Evolutionary conservation across 92 coral and sea anemone genomes (phyloP), one percentile per base, ranked within the genome.

Genomic region (Parazoanthus atlanticus): DNA sequence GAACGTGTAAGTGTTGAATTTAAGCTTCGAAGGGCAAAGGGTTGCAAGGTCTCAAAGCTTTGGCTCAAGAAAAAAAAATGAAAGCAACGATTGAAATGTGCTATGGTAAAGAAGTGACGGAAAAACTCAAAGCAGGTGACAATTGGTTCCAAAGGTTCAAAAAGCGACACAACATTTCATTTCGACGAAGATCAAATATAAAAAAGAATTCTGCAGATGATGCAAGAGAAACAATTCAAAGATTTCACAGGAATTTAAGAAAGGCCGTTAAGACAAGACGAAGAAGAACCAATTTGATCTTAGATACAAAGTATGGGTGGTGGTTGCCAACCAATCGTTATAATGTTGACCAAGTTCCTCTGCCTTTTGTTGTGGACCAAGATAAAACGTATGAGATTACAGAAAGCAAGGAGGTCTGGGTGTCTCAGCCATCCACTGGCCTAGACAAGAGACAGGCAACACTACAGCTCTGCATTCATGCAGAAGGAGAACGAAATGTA

Each of bases 381-480:
- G 92, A 90, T 29, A 90, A 79, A 86, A 86, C 90, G 64, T 86
- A 86, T 77, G 90, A 90, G 36, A 79, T 86, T 43, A 86, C 83
- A 56, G 92, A 90, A 75, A 78, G 40, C 90, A 90, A 86, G 70
- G 90, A 90, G 56, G 89, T 90, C 71, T 90, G 90, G 92, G 92
- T 90, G 66, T 90, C 92, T n/a, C 92, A 90, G 90, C 92, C 93
- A 31, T 86, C 93, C 85, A 73, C 90, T 66, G 90, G 93, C 88
- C 80, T 90, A 71, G 90, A 90, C 74, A 90, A 86, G 74, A 36
- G 4, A 5, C 38, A 36, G 38, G 38, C 38, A 69, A 74, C 78
- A 34, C 11, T 74, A 47, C 78, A 32, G 47, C 38, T 74, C 43
- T 74, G 78, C 4, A 36, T 36, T 36, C 38, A 5, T 2, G 38